Base-by-base conservation (phyloP, 2,797 vertebrate genomes). In the Sylvilagus floridanus region DNA sequence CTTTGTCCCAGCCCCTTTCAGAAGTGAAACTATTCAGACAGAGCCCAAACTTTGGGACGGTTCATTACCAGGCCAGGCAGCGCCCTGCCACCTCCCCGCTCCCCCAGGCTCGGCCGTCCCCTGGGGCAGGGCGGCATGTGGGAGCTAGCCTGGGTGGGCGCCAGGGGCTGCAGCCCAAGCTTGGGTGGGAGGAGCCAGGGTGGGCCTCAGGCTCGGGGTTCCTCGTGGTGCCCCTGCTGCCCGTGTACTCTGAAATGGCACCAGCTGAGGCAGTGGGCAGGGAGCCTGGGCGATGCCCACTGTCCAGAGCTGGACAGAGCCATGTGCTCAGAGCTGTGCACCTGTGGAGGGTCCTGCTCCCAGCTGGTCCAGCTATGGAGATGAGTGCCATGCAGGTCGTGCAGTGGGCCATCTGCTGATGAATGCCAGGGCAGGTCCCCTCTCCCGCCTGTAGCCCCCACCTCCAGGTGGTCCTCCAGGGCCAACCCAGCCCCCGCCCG, bases 1-100 rank as follows among this genome's bases (percentile, higher is more conserved):
- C 96, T 98, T 98, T 98, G 98, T 98, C 95, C 97, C 87, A 69
- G 12, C 5, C 95, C 85, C 97, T 98, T 97, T 97, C 94, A 96
- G 97, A 97, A 97, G 84, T 85, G 75, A 96, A 96, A 94, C 95
- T 97, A 84, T 97, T 97, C 97, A 95, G 95, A 97, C 66, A 9
- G 88, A 94, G 63, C 60, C 96, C 97, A 97, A 98, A 97, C 96
- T 92, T 89, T 9, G 76, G 76, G 85, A 65, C 2, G 4, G 91
- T 71, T 96, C 95, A 91, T 78, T 68, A 37, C 71, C 75, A 86
- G 84, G 63, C 54, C 30, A 10, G 76, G 89, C 91, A 84, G 94
- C 92, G 68, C 65, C 84, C 14, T 10, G 21, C 71, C 1, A 1
- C 26, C 35, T 66, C 62, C 76, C 68, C 57, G 72, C 85, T 85